Evolutionary conservation across 2,113 vertebrate genomes (phyloP).

Genomic region (Pangasianodon hypophthalmus): DNA sequence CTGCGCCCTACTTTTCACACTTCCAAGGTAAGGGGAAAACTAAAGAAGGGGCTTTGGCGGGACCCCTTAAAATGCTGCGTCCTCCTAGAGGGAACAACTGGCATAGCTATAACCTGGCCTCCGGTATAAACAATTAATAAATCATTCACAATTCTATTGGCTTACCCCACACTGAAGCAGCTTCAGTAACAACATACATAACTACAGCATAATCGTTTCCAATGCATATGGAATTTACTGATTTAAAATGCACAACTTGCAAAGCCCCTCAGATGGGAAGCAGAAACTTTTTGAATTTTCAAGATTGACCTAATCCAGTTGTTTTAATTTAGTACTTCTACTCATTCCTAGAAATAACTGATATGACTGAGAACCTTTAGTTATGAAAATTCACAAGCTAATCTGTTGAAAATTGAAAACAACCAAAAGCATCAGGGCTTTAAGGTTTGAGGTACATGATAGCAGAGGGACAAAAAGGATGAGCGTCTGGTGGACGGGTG

Average conservation of each 20-base stretch:
- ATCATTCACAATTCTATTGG: background rate
- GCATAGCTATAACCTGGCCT: background rate
- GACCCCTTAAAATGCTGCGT: conserved; percentile 15
- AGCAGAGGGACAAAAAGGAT: background rate
- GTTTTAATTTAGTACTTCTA: background rate
- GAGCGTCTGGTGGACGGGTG: background rate
- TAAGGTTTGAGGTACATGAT: background rate
- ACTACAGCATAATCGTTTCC: background rate
- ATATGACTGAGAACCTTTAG: background rate
- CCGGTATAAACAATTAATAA: background rate
- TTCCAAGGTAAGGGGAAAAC: conserved; percentile 42
- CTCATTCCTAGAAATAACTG: background rate
- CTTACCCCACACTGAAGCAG: background rate
- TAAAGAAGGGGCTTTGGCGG: conserved; percentile 26
- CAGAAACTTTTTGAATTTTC: background rate
- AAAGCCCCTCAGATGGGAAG: background rate
- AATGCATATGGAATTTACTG: background rate
- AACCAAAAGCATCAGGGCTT: background rate
- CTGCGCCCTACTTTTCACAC: conserved; percentile 51
- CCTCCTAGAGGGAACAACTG: conserved; percentile 9
- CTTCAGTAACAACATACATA: background rate
- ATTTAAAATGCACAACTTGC: background rate
- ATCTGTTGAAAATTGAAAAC: background rate
- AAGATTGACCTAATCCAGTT: background rate
- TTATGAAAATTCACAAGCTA: background rate